phyloP scores from a whole-genome alignment of 2,888 invertebrate genomes.

The Alsophila aescularia region DNA sequence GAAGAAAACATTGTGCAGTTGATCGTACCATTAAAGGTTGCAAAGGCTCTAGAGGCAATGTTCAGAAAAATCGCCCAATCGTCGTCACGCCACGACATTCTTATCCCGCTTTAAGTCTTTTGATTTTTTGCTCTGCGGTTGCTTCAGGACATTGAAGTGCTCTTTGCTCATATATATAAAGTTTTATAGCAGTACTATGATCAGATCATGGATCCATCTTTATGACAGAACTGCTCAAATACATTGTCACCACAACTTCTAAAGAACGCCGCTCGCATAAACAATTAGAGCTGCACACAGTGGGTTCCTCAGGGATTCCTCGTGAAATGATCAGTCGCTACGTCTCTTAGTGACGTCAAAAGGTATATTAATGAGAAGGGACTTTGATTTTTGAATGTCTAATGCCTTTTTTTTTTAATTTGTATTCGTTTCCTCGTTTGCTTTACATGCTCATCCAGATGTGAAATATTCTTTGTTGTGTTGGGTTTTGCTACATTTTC shows the following conservation, averaged over 20 bases:
- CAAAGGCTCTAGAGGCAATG: too few species aligned
- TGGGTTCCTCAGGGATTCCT: conserved; percentile 69
- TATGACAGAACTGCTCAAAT: background rate
- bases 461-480: background rate
- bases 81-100: too few species aligned
- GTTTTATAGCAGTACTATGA: too few species aligned
- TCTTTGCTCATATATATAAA: too few species aligned
- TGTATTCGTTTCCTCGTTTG: conserved; percentile 28
- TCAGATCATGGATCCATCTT: too few species aligned
- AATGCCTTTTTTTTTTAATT: conserved; percentile 30
- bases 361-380: conserved; percentile 72
- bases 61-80: too few species aligned
- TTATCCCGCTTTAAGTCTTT: too few species aligned
- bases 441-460: conserved; percentile 3
- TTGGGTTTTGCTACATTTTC: background rate
- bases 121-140: too few species aligned
- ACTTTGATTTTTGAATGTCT: conserved; percentile 61
- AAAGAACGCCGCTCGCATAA: conserved; percentile 59
- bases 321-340: conserved; percentile 70
- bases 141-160: too few species aligned
- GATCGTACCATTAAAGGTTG: too few species aligned
- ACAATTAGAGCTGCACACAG: conserved; percentile 58
- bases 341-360: conserved; percentile 47
- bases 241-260: conserved; percentile 44
- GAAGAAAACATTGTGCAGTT: too few species aligned